Evolutionary conservation across 2,797 vertebrate genomes (phyloP), one percentile per base, ranked within the genome.

Genomic region (Psittacula derbiana): DNA sequence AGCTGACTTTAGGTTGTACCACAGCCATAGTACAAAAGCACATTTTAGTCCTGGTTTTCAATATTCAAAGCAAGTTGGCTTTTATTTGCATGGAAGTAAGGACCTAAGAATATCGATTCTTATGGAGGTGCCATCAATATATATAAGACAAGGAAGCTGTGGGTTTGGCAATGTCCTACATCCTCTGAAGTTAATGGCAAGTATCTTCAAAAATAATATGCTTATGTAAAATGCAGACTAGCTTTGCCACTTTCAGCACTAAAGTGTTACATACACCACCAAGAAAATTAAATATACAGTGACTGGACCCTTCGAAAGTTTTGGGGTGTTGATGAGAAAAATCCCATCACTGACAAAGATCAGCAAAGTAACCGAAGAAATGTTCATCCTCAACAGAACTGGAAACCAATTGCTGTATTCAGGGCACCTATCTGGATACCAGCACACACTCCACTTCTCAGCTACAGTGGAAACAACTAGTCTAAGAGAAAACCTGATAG

Each of bases 261-360:
- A 0, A 78, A 46, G 14, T 27, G n/a, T 44, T 64, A 58, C 1
- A 57, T n/a, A 41, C 10, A 41, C 3, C 17, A 55, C 20, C 8
- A 71, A 16, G 38, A 50, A 64, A 57, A 76, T 4, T 47, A 64
- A 57, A 76, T 4, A 14, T 2, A 58, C 2, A 36, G 33, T 30
- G 49, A 43, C 7, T 11, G 11, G 6, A 87, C 36, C 30, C 40
- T 79, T 43, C 58, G 55, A 73, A 85, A 53, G 2, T 70, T 65
- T 76, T 36, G 50, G 7, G 6, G 4, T 25, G 24, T 40, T 47
- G 33, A 30, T 69, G n/a, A 40, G 62, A 91, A 89, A 84, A 76
- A 40, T 58, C 10, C 30, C 16, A n/a, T 52, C 55, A 76, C 5
- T 9, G 62, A 4, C 20, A 38, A 65, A 60, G 23, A 70, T 44